Conservation (phyloP, 1,140 invertebrate genomes). For the roundworm (Caenorhabditis elegans) region DNA sequence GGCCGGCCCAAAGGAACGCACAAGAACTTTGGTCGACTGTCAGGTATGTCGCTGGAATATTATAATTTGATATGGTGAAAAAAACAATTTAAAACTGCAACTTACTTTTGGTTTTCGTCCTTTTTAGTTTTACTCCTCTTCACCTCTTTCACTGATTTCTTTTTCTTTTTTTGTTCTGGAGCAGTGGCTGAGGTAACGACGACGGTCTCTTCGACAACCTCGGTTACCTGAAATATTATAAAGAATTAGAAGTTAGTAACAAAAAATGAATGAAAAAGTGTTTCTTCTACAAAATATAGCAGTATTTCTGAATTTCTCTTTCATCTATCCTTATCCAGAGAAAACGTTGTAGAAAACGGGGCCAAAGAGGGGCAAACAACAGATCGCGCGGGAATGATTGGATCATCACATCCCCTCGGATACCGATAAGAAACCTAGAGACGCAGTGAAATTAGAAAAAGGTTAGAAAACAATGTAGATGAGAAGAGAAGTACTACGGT, state of each 20-base stretch:
- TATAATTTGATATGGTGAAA: no score
- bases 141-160: constrained; percentile 13
- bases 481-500: not conserved
- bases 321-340: constrained; percentile 18
- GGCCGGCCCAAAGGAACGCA: constrained; percentile 12
- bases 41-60: not conserved
- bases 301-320: constrained; percentile 10
- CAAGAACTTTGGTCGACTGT: not conserved
- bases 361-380: constrained; percentile 12
- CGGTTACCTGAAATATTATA: not conserved
- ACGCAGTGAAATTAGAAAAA: not conserved
- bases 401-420: not conserved
- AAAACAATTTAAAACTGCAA: not conserved
- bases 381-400: constrained; percentile 20
- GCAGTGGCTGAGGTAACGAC: not conserved
- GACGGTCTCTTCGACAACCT: constrained; percentile 23
- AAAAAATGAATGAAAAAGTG: not conserved
- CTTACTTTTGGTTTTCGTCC: constrained; percentile 19
- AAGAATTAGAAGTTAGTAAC: no score
- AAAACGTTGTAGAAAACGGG: constrained; percentile 11
- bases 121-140: constrained; percentile 8
- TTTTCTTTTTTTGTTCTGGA: constrained; percentile 15
- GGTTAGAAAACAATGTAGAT: no score
- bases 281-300: not conserved
- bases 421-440: constrained; percentile 27